Base-by-base conservation (phyloP, 2,797 vertebrate species). In the Coilia nasus region DNA sequence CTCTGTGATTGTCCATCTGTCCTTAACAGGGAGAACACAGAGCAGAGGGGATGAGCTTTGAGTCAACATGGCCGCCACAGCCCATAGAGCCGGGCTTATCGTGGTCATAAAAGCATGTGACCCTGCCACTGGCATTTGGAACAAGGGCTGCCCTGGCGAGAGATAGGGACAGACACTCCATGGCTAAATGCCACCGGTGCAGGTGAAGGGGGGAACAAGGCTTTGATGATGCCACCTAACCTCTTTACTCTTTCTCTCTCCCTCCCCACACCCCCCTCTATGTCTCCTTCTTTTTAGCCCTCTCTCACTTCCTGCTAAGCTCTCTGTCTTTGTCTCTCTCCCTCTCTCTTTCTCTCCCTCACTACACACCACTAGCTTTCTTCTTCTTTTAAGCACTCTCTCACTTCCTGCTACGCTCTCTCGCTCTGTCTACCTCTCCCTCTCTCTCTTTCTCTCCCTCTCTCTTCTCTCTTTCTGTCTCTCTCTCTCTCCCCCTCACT, bases 171-270 rank as follows among this genome's bases (percentile, higher is more conserved):
- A 93, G 92, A 75, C 91, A 88, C 92, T 90, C 91, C 91, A 90
- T 91, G 92, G 95, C 92, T 95, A 96, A 97, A 96, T 96, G 95
- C 94, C 95, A 96, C 90, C 93, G 90, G 88, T 89, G 89, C 86
- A 90, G 91, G 94, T 93, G 87, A 87, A 88, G 82, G 57, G 59
- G 81, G 46, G 92, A 92, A 89, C 89, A 86, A 91, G 89, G 90
- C 88, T 89, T 75, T 35, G 67, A 75, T 75, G 31, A 75, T 9
- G 28, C 67, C 67, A 75, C 28, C 67, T 75, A 6, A 35, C 28
- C 67, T 41, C 28, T 62, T 41, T 54, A 14, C 50, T 54, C 50
- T 54, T 14, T 54, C 50, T 3, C 50, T 54, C 50, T 54, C 50
- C 9, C 50, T 54, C 50, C 9, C 50, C n/a, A n/a, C n/a, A n/a